Percentiles rank a stretch among this genome's conserved stretches.
phyloP scores from a whole-genome alignment of 92 coral and sea anemone species.

The Bergia puertoricense region DNA sequence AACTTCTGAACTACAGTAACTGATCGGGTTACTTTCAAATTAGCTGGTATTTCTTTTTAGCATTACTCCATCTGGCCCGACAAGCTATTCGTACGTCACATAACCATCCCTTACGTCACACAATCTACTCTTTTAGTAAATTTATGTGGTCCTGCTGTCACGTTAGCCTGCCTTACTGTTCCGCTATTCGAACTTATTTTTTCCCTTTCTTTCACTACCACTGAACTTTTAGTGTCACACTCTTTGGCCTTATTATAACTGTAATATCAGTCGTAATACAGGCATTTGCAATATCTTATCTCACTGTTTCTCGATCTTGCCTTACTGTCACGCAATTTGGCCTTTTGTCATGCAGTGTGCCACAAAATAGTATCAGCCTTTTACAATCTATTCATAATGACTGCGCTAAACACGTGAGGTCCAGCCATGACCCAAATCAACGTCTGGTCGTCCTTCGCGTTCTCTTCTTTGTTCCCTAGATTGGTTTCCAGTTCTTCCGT shows the following conservation, averaged over 20 bases:
- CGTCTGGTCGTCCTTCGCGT: not conserved
- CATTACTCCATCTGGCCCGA: no score
- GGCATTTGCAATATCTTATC: not conserved
- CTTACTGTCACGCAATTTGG: not conserved
- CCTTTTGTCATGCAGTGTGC: not conserved
- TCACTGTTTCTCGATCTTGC: not conserved
- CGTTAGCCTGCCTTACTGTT: no score
- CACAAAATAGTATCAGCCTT: not conserved
- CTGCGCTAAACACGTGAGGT: constrained; percentile 21
- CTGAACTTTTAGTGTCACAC: not conserved
- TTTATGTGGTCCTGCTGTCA: no score
- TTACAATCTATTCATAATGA: not conserved
- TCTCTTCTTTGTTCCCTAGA: not conserved
- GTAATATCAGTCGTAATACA: not conserved
- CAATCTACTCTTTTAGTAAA: no score
- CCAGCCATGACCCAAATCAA: constrained; percentile 8
- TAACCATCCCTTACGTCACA: no score
- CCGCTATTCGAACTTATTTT: no score
- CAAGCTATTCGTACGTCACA: no score
- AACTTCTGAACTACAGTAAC: no score
- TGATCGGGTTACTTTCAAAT: no score
- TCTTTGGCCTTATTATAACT: not conserved
- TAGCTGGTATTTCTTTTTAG: no score
- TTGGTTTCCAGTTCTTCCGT: not conserved
- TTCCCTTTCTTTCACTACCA: no score